Evolutionary conservation across 2,113 vertebrate species (phyloP), one percentile per base, ranked within the genome.

Genomic region (Pholis gunnellus): DNA sequence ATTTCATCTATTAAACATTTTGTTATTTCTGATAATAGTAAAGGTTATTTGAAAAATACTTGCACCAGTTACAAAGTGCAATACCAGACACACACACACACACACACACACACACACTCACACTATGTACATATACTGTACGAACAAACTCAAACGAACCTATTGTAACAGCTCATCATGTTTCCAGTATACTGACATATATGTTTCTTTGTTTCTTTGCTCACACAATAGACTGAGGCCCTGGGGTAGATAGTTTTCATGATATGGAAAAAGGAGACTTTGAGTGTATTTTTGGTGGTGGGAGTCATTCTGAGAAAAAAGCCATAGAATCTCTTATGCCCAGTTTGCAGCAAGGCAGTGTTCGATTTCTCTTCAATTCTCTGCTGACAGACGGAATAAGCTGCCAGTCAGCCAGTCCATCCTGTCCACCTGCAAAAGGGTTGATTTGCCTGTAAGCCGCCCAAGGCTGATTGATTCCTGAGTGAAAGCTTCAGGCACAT

Each of bases 391-490:
- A 75, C 70, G 78, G 89, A 93, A 91, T 90, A 90, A 90, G 86
- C 90, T 89, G 89, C 88, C 88, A 86, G 82, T 89, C 88, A 84
- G 52, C 64, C 73, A 20, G 61, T 78, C 85, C 67, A 65, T 85
- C 82, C 83, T 59, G 84, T 89, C 86, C 84, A 86, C 90, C 93
- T 93, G 92, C 91, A 89, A 65, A 67, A 77, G 64, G 50, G 89
- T 82, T 87, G 90, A 91, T 91, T 91, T 81, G 79, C 86, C 93
- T 86, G 83, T 85, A 86, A 92, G 89, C 87, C 27, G 76, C 85
- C 78, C 78, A 65, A 48, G 86, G 85, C 84, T 89, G 89, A 91
- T 88, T 88, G 92, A 93, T 87, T 92, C 89, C 85, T 82, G 88
- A 82, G 82, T 86, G 88, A 91, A 87, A 75, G 79, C 90, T 89